Base-by-base conservation (phyloP, 2,797 vertebrate species). In the Clarias laeviceps region DNA sequence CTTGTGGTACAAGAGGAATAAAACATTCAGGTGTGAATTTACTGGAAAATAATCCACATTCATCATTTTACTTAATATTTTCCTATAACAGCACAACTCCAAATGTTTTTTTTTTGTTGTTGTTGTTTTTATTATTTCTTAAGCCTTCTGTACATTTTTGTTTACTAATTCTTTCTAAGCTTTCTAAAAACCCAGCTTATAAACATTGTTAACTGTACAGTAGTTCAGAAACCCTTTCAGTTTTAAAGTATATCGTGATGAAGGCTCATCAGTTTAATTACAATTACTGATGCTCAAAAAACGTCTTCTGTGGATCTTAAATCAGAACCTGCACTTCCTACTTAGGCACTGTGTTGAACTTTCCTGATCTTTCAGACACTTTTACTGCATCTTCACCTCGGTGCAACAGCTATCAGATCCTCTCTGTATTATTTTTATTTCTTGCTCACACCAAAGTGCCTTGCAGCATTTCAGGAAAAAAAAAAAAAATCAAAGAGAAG, bases 221-320 rank as follows among this genome's bases (percentile, higher is more conserved):
- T 62, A 24, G 70, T 73, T 61, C 32, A 40, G 24, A 64, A 80
- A 54, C 29, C 14, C 57, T 18, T 65, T 89, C 77, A 59, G 83
- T 62, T 88, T 91, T 86, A 88, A 45, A 45, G 45, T 45, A 11
- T 45, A 45, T 45, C 8, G 9, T 1, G 40, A 45, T 45, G 11
- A 45, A 45, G 8, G 45, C 76, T 81, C 82, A 87, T 87, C 78
- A 84, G 56, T 69, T 73, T 27, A 27, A 77, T 83, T 64, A 37
- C 56, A 78, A 27, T 84, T 68, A 85, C 29, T 79, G 82, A 15
- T 37, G 32, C 59, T 45, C 34, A n/a, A 54, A 14, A n/a, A n/a
- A 18, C 7, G 20, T 20, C 14, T 74, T 74, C 32, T 56, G n/a
- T 3, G n/a, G 66, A 50, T 17, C 79, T 50, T 37, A 65, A 80